Evolutionary conservation across 2,113 vertebrate genomes (phyloP).

Genomic region (Pomatorhinus ruficollis): DNA sequence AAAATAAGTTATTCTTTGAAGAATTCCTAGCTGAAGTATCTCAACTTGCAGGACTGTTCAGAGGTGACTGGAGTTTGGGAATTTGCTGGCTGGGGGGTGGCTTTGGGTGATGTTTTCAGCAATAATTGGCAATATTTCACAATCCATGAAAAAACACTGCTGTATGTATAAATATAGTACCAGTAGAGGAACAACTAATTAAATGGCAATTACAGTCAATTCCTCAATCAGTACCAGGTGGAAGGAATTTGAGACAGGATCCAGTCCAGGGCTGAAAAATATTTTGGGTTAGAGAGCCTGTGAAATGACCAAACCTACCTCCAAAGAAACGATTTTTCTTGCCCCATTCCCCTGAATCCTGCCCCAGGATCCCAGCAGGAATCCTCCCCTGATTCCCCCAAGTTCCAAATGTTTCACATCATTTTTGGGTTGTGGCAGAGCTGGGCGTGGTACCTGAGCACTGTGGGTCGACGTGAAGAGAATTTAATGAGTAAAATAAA

Average conservation of each 20-base stretch:
- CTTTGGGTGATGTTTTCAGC: rapidly evolving
- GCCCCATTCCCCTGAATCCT: rapidly evolving
- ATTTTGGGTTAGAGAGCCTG: rapidly evolving
- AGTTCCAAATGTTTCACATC: rapidly evolving
- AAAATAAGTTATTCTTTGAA: rapidly evolving
- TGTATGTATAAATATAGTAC: rapidly evolving
- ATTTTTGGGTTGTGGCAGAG: too few species aligned
- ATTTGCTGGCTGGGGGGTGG: neutral
- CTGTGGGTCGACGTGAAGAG: rapidly evolving
- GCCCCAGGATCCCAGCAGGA: rapidly evolving
- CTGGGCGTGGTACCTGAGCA: rapidly evolving
- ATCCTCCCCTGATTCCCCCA: rapidly evolving
- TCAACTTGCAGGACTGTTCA: rapidly evolving
- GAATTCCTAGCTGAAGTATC: rapidly evolving
- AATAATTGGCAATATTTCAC: rapidly evolving
- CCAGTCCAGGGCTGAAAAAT: rapidly evolving
- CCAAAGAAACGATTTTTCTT: rapidly evolving
- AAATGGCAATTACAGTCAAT: rapidly evolving
- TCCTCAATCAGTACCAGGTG: rapidly evolving
- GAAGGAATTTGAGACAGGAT: rapidly evolving
- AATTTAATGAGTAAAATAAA: rapidly evolving
- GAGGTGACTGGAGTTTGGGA: rapidly evolving
- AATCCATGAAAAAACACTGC: rapidly evolving
- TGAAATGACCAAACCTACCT: rapidly evolving
- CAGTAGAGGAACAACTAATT: rapidly evolving